Evolutionary conservation across 1,140 invertebrate genomes (phyloP).

Genomic region (Saccostrea cuccullata): DNA sequence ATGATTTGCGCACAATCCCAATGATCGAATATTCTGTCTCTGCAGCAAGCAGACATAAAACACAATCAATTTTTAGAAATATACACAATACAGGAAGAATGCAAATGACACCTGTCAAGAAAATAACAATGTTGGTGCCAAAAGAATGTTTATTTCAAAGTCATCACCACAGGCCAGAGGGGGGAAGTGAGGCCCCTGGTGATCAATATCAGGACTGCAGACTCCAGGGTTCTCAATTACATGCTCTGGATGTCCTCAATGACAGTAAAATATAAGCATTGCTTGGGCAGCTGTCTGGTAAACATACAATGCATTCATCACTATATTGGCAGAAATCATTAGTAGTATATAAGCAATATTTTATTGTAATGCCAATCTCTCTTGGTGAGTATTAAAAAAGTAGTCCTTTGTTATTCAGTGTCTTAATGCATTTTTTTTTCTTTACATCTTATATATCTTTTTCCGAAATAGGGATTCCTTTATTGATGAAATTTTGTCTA

Average conservation of each 20-base stretch:
- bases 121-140: background rate
- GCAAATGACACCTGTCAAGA: background rate
- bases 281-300: background rate
- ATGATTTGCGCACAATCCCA: background rate
- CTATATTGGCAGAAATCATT: background rate
- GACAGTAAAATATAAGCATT: background rate
- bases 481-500: no score
- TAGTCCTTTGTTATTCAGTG: no score
- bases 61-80: background rate
- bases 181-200: background rate
- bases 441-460: no score
- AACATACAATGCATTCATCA: background rate
- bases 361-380: no score
- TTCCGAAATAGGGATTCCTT: no score
- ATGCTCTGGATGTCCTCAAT: background rate
- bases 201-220: background rate
- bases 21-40: background rate
- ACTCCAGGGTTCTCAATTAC: background rate
- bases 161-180: background rate
- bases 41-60: background rate
- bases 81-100: background rate
- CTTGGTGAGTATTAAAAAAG: no score
- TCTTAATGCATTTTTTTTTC: no score
- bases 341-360: no score
- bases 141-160: background rate